Conservation (phyloP, 2,888 invertebrate species). For the Melieria omissa region DNA sequence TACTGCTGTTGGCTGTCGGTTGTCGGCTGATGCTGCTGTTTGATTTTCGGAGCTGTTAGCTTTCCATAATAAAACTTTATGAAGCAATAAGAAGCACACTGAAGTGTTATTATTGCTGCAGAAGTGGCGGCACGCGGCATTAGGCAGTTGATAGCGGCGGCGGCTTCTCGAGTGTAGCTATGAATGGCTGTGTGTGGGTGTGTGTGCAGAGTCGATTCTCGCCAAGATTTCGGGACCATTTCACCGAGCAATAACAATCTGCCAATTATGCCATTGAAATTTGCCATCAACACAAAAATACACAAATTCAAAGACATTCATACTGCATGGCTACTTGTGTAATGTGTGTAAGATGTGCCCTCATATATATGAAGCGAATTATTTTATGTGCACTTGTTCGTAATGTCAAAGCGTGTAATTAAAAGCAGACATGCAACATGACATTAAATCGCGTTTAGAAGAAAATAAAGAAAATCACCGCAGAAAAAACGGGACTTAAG, state of each 20-base stretch:
- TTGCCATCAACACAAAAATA: constrained; percentile 46
- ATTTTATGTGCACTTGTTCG: no score
- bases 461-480: no score
- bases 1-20: constrained; percentile 23
- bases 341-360: no score
- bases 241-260: constrained; percentile 52
- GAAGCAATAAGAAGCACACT: constrained; percentile 31
- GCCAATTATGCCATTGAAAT: constrained; percentile 63
- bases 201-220: constrained; percentile 14
- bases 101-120: constrained; percentile 22
- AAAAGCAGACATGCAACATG: no score
- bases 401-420: no score
- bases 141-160: no score
- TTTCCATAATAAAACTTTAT: constrained; percentile 30
- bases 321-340: no score
- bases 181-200: background rate
- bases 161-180: no score
- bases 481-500: no score
- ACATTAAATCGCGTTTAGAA: no score
- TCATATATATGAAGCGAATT: no score
- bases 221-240: constrained; percentile 29
- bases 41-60: constrained; percentile 19
- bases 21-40: background rate
- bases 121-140: no score
- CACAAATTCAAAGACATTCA: background rate